phyloP scores from a whole-genome alignment of 2,888 invertebrate genomes.

The Synanthedon vespiformis region DNA sequence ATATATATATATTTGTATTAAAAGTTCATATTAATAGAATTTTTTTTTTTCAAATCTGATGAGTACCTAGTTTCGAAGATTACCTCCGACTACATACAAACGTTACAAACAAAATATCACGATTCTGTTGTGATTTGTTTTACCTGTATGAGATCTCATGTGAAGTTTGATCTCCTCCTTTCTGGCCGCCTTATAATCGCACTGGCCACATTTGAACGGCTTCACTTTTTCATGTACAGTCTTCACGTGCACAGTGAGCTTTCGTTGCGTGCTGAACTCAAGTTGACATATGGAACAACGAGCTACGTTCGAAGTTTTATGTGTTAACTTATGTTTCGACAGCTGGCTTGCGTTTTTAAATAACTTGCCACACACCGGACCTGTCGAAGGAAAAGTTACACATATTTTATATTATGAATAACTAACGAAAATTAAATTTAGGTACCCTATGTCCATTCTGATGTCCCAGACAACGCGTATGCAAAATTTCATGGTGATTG shows the following conservation, averaged over 20 bases:
- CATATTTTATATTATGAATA: too few relatives aligned
- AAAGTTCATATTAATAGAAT: too few relatives aligned
- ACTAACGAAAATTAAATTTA: too few relatives aligned
- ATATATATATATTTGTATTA: too few relatives aligned
- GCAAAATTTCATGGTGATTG: too few relatives aligned
- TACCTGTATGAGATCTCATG: conserved; percentile 78
- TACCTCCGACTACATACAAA: too few relatives aligned
- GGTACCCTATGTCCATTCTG: too few relatives aligned
- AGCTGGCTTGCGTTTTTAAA: conserved; percentile 86
- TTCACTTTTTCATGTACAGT: conserved; percentile 76
- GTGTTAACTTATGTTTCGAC: conserved; percentile 78
- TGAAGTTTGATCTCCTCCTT: conserved; percentile 76
- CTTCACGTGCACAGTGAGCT: conserved; percentile 67
- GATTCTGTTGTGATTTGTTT: too few relatives aligned
- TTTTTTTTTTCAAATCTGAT: too few relatives aligned
- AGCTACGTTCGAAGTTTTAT: conserved; percentile 32
- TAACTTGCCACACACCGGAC: conserved; percentile 76
- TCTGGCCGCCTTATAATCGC: conserved; percentile 75
- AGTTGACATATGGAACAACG: conserved; percentile 73
- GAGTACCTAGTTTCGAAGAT: too few relatives aligned
- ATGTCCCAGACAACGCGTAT: too few relatives aligned
- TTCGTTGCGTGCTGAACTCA: conserved; percentile 64
- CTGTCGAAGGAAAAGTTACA: conserved; percentile 16
- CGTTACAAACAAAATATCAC: too few relatives aligned
- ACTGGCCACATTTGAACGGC: conserved; percentile 75